Evolutionary conservation across 1,140 invertebrate species (phyloP).

Genomic region (Cylas formicarius): DNA sequence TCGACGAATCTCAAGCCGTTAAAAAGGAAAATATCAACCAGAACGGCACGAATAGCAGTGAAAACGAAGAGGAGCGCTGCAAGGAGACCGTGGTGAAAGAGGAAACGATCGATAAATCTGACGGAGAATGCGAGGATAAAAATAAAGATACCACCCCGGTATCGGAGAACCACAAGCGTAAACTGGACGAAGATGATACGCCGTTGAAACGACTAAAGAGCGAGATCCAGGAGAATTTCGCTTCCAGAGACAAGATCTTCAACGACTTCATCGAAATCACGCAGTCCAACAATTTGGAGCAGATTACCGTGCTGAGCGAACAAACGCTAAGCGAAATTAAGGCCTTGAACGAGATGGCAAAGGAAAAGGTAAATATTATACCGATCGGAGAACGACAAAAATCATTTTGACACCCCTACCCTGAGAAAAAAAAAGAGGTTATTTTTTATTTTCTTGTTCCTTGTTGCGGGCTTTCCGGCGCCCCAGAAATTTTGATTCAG

Average conservation of each 20-base stretch:
- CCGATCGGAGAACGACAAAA: not conserved
- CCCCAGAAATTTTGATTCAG: too few relatives aligned
- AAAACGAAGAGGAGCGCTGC: too few relatives aligned
- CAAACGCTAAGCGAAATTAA: slow-evolving; percentile 55
- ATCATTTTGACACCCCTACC: too few relatives aligned
- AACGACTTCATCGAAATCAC: slow-evolving; percentile 53
- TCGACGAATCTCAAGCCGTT: slow-evolving; percentile 9
- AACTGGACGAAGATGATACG: slow-evolving; percentile 30
- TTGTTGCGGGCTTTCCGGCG: too few relatives aligned
- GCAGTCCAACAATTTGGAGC: slow-evolving; percentile 49
- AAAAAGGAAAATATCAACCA: slow-evolving; percentile 10
- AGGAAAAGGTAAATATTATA: slow-evolving; percentile 48
- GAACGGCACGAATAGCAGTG: not conserved
- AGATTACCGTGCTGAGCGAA: slow-evolving; percentile 52
- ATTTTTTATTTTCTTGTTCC: too few relatives aligned
- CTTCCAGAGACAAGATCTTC: slow-evolving; percentile 50
- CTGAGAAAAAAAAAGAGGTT: too few relatives aligned
- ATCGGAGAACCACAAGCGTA: slow-evolving; percentile 23
- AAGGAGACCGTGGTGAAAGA: slow-evolving; percentile 15
- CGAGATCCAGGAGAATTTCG: slow-evolving; percentile 49
- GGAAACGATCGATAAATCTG: slow-evolving; percentile 14
- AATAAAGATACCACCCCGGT: slow-evolving; percentile 3
- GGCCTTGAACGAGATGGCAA: slow-evolving; percentile 58
- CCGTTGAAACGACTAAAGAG: slow-evolving; percentile 47
- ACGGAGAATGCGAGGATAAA: slow-evolving; percentile 14